phyloP scores from a whole-genome alignment of 2,888 invertebrate species.

The Chloromyia formosa region DNA sequence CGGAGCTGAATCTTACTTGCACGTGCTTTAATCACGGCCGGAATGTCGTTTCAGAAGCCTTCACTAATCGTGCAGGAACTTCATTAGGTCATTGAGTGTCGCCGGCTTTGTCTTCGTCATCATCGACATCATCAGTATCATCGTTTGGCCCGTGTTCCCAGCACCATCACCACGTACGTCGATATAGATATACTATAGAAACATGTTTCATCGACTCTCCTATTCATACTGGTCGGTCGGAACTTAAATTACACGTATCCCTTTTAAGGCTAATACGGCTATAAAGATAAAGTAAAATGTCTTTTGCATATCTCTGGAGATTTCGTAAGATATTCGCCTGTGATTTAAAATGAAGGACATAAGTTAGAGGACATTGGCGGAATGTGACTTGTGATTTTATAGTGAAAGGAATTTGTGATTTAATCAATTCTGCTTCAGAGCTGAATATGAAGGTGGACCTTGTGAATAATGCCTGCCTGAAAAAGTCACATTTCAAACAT shows the following conservation, averaged over 20 bases:
- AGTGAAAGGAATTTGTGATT: too few species aligned
- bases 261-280: slow-evolving; percentile 43
- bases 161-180: too few species aligned
- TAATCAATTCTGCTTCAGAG: too few species aligned
- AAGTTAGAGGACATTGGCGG: background rate
- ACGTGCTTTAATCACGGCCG: slow-evolving; percentile 42
- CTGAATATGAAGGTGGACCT: too few species aligned
- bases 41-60: slow-evolving; percentile 31
- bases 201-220: slow-evolving; percentile 14
- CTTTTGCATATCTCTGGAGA: slow-evolving; percentile 45
- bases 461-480: too few species aligned
- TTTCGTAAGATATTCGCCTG: slow-evolving; percentile 21
- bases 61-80: slow-evolving; percentile 29
- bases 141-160: background rate
- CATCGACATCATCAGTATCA: background rate
- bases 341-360: background rate
- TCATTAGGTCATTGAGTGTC: slow-evolving; percentile 45
- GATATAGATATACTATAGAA: background rate
- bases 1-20: slow-evolving; percentile 26
- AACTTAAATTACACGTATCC: slow-evolving; percentile 44
- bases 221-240: slow-evolving; percentile 27
- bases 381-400: background rate
- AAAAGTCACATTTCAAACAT: too few species aligned
- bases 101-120: slow-evolving; percentile 20
- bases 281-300: slow-evolving; percentile 47